These are phyloP conservation scores for Anas flavirostris DNA, from an alignment of 2,797 vertebrate species.

Conservation along the genomic window DNA sequence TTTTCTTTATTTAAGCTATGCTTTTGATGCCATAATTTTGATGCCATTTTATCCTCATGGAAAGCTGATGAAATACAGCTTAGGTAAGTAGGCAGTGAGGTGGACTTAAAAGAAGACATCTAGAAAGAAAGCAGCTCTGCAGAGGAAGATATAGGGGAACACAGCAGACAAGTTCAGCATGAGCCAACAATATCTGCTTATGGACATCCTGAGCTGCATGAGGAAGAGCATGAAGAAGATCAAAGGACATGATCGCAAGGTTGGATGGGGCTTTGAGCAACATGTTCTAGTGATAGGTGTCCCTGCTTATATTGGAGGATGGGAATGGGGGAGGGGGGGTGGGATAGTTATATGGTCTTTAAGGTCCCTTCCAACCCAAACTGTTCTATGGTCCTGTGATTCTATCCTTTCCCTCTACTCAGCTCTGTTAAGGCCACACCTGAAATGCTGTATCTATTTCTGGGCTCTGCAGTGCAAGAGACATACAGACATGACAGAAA, in stretches of 20 bases:
- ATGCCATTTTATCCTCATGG: background rate
- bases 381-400: too few species aligned
- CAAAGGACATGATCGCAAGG: accelerated
- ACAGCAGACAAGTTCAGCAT: background rate
- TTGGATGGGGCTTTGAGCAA: too few species aligned
- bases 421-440: background rate
- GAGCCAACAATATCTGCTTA: background rate
- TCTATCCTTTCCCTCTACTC: background rate
- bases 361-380: too few species aligned
- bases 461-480: background rate
- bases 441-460: background rate
- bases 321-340: too few species aligned
- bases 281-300: too few species aligned
- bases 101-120: background rate
- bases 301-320: too few species aligned
- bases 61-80: background rate
- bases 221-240: background rate
- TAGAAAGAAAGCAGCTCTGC: background rate
- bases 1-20: background rate
- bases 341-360: too few species aligned
- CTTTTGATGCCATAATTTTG: background rate
- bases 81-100: background rate
- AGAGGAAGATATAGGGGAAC: background rate
- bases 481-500: accelerated
- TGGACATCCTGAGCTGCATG: background rate